phyloP scores from a whole-genome alignment of 2,797 vertebrate genomes.

The Parambassis ranga region DNA sequence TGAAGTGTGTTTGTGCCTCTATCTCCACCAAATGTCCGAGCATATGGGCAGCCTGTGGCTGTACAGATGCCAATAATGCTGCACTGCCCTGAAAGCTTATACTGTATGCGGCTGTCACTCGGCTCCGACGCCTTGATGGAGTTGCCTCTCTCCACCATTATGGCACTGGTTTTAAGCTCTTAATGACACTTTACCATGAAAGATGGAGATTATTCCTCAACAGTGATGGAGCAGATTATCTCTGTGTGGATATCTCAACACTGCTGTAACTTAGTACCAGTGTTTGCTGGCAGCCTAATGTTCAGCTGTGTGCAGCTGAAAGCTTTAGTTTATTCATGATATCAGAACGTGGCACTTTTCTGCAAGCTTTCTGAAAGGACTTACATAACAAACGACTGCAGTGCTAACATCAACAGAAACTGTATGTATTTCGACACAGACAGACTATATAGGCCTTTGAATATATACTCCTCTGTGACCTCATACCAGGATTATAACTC shows the following conservation, averaged over 20 bases:
- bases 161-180: conserved; percentile 69
- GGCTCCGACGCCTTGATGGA: conserved; percentile 40
- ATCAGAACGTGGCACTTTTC: conserved; percentile 57
- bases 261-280: conserved; percentile 40
- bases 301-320: conserved; percentile 48
- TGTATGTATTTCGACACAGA: conserved; percentile 14
- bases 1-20: conserved; percentile 11
- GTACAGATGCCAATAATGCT: conserved; percentile 68
- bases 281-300: conserved; percentile 49
- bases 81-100: conserved; percentile 48
- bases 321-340: conserved; percentile 71
- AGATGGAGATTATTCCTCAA: conserved; percentile 73
- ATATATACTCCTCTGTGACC: conserved; percentile 34
- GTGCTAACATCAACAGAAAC: conserved; percentile 39
- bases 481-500: conserved; percentile 55
- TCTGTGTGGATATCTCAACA: conserved; percentile 42
- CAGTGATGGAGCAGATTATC: conserved; percentile 73
- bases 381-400: conserved; percentile 54
- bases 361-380: conserved; percentile 56
- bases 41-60: conserved; percentile 72
- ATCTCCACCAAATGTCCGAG: conserved; percentile 63
- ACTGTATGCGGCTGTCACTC: conserved; percentile 25
- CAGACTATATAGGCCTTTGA: background rate
- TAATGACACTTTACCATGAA: conserved; percentile 62
- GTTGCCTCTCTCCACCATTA: conserved; percentile 50